Conservation (phyloP, 2,113 vertebrate species). For the Urocolius indicus region DNA sequence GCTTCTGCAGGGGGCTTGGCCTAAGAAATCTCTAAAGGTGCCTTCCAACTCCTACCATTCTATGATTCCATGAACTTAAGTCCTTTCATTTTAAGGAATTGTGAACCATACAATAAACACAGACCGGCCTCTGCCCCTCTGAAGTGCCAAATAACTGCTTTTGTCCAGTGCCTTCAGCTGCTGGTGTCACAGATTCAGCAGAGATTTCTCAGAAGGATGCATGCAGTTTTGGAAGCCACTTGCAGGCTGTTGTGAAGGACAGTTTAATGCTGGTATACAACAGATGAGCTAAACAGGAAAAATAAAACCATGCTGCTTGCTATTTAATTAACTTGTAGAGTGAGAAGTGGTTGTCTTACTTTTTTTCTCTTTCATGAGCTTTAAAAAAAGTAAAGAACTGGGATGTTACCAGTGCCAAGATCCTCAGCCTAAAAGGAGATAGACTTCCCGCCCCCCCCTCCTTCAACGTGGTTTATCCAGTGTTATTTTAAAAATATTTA, state of each 20-base stretch:
- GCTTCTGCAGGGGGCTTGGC: too few relatives aligned
- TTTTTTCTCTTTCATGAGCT: not conserved
- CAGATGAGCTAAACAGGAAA: not conserved
- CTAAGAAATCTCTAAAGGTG: too few relatives aligned
- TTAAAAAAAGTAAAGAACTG: not conserved
- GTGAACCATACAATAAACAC: not conserved
- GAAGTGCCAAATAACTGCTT: not conserved
- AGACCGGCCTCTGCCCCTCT: not conserved
- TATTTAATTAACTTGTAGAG: not conserved
- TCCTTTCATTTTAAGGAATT: not conserved
- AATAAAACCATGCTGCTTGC: not conserved
- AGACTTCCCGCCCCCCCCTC: not conserved
- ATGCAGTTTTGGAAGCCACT: not conserved
- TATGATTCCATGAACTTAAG: not conserved
- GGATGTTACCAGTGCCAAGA: not conserved
- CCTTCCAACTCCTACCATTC: too few relatives aligned
- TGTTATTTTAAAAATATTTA: conserved; percentile 2
- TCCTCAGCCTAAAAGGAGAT: not conserved
- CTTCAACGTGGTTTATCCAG: not conserved
- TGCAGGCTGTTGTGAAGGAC: not conserved
- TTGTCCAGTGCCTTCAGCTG: not conserved
- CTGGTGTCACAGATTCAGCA: not conserved
- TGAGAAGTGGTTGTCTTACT: not conserved
- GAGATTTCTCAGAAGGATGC: not conserved
- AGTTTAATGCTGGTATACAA: not conserved